A percentile compares a stretch with the other conserved stretches of the same genome.
Evolutionary conservation across 2,113 vertebrate genomes (phyloP).

Genomic region (Dolichallabes microphthalmus): DNA sequence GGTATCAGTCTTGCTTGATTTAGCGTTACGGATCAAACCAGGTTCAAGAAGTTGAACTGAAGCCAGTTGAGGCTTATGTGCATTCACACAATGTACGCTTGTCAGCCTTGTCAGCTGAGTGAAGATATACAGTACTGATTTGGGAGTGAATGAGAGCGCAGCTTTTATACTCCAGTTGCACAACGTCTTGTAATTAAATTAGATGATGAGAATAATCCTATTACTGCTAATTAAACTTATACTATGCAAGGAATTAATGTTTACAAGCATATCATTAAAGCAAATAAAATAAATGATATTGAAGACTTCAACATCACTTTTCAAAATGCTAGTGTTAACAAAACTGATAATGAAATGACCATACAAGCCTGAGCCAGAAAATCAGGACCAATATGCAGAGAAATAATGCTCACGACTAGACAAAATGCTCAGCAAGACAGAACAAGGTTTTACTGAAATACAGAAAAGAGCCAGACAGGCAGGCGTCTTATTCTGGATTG

Average conservation of each 20-base stretch:
- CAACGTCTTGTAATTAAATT: not conserved
- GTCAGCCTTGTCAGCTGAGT: not conserved
- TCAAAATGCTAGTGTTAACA: too few relatives aligned
- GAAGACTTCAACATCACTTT: too few relatives aligned
- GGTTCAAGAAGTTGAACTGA: not conserved
- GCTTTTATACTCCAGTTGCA: not conserved
- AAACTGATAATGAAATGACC: not conserved
- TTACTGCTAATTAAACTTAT: not conserved
- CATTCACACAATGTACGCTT: not conserved
- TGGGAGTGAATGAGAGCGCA: not conserved
- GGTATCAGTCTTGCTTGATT: not conserved
- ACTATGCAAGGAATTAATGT: not conserved
- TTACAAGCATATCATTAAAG: not conserved
- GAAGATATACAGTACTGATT: not conserved
- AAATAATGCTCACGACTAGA: not conserved
- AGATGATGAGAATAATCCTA: not conserved
- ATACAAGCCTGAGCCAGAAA: not conserved
- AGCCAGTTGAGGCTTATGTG: not conserved
- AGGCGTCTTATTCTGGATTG: too few relatives aligned
- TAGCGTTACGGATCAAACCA: not conserved
- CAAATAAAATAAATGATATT: not conserved
- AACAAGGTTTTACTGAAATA: too few relatives aligned
- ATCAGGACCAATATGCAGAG: not conserved
- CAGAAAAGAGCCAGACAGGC: too few relatives aligned
- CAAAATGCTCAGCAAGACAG: not conserved